Evolutionary conservation across 2,888 invertebrate species (phyloP).

Genomic region (Drosophila vallismaia): DNA sequence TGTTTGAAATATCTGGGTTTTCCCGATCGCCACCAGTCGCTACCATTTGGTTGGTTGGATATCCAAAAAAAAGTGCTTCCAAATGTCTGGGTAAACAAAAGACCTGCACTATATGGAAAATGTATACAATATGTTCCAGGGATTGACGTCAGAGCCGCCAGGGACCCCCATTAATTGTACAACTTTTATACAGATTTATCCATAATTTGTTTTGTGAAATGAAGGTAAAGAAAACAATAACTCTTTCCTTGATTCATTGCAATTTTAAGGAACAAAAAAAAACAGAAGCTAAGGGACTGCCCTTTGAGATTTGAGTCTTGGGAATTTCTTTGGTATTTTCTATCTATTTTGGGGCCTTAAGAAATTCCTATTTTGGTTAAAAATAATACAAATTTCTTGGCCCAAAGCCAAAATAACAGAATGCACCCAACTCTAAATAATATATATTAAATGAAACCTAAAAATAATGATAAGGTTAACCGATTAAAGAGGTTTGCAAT

Average conservation of each 20-base stretch:
- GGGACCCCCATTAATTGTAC: background rate
- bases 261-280: background rate
- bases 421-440: background rate
- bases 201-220: background rate
- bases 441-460: slow-evolving; percentile 3
- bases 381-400: slow-evolving; percentile 8
- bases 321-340: slow-evolving; percentile 1
- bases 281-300: background rate
- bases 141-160: slow-evolving; percentile 22
- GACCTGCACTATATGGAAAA: background rate
- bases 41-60: slow-evolving; percentile 13
- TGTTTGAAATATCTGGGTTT: slow-evolving; percentile 58
- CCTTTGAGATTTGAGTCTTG: background rate
- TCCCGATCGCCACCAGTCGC: slow-evolving; percentile 47
- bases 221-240: background rate
- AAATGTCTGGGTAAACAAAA: slow-evolving; percentile 19
- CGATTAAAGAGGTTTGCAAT: slow-evolving; percentile 14
- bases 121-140: slow-evolving; percentile 5
- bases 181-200: background rate
- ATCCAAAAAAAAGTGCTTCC: slow-evolving; percentile 36
- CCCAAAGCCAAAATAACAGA: slow-evolving; percentile 17
- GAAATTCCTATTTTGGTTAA: slow-evolving; percentile 10
- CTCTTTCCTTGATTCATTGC: too few species aligned
- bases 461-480: slow-evolving; percentile 20
- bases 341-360: background rate